Evolutionary conservation across 1,140 invertebrate genomes (phyloP).

Genomic region (Spodoptera frugiperda): DNA sequence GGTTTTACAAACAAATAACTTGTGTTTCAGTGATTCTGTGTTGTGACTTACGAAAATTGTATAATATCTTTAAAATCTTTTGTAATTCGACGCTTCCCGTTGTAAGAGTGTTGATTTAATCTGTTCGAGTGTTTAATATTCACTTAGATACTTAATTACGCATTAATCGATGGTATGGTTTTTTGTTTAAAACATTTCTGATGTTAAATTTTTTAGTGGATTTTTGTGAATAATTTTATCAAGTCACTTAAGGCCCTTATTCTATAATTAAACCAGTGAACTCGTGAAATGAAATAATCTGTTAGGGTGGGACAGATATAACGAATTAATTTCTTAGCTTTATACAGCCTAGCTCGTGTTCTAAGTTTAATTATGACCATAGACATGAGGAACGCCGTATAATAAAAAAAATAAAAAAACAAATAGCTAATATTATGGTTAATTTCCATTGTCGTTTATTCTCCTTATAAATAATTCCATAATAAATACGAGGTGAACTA

Average conservation of each 20-base stretch:
- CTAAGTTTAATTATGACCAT: neutral
- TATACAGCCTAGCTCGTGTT: neutral
- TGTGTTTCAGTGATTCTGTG: conserved; percentile 36
- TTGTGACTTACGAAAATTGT: conserved; percentile 18
- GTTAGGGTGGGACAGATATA: neutral
- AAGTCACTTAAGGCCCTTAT: neutral
- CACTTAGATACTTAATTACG: neutral
- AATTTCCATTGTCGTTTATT: neutral
- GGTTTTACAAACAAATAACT: conserved; percentile 11
- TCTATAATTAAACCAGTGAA: neutral
- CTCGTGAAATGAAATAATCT: neutral
- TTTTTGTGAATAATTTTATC: neutral
- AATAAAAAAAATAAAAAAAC: neutral
- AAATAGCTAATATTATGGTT: neutral
- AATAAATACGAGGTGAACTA: neutral
- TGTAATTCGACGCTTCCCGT: conserved; percentile 7
- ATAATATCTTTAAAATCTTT: conserved; percentile 24
- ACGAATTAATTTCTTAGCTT: too few species aligned
- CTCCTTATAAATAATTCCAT: neutral
- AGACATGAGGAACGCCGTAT: neutral
- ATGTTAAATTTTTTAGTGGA: neutral
- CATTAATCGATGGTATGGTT: neutral
- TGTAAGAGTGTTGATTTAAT: conserved; percentile 27
- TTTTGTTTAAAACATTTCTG: neutral
- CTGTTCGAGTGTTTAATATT: conserved; percentile 16